These are phyloP conservation scores for Cephus spinipes DNA, from an alignment of 2,888 invertebrate genomes.

Conservation along the genomic window DNA sequence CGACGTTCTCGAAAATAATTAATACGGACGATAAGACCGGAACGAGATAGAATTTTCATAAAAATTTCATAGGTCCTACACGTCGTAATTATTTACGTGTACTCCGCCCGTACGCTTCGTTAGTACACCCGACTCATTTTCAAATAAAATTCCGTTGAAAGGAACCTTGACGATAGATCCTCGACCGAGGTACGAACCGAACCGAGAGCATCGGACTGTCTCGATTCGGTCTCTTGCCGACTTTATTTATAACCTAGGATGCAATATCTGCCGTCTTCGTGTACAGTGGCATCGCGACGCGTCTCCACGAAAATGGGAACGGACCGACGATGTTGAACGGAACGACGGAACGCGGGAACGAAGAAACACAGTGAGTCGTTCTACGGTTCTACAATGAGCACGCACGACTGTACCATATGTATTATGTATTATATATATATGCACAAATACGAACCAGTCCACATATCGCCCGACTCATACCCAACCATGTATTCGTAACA, in stretches of 20 bases:
- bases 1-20: no score
- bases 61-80: no score
- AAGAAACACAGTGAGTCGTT: background rate
- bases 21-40: no score
- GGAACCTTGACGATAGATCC: constrained; percentile 34
- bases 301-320: background rate
- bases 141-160: no score
- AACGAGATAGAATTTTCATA: no score
- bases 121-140: no score
- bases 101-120: no score
- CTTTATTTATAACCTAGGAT: constrained; percentile 59
- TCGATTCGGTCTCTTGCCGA: background rate
- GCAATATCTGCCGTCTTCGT: constrained; percentile 58
- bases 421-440: background rate
- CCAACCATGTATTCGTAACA: constrained; percentile 9
- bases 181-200: constrained; percentile 48
- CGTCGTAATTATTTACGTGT: no score
- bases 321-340: background rate
- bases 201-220: constrained; percentile 23
- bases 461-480: no score
- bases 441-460: no score
- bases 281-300: background rate
- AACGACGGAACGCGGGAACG: background rate
- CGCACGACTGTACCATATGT: constrained; percentile 22
- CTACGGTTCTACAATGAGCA: constrained; percentile 46